Evolutionary conservation across 2,113 vertebrate species (phyloP).

Genomic region (Megaceryle maxima): DNA sequence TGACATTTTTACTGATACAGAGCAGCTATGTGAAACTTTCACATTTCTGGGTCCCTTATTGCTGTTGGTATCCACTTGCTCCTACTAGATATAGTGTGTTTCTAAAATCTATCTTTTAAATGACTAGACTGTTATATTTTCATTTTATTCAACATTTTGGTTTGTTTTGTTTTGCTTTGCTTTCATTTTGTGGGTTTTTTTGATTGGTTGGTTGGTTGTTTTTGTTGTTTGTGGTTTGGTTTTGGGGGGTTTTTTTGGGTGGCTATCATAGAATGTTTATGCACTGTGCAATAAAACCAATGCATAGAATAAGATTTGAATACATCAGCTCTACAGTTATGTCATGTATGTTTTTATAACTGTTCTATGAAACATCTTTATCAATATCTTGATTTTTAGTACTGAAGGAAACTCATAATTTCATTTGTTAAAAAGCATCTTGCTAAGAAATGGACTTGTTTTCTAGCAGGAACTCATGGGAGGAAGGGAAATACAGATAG

Average conservation of each 20-base stretch:
- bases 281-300: not conserved
- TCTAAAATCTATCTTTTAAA: not conserved
- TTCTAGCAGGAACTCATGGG: not conserved
- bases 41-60: not conserved
- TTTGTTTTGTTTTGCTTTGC: too few relatives aligned
- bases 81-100: not conserved
- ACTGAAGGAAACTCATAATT: not conserved
- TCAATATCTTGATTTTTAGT: not conserved
- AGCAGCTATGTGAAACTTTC: not conserved
- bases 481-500: not conserved
- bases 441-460: not conserved
- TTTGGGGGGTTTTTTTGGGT: not conserved
- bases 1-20: not conserved
- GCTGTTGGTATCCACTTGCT: not conserved
- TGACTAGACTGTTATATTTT: not conserved
- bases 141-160: not conserved
- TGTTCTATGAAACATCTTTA: not conserved
- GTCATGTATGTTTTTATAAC: not conserved
- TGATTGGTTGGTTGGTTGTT: too few relatives aligned
- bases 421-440: not conserved
- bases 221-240: too few relatives aligned
- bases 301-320: not conserved
- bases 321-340: not conserved
- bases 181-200: too few relatives aligned
- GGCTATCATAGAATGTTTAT: not conserved